Percentiles rank a stretch among this genome's conserved stretches.
Evolutionary conservation across 2,113 vertebrate genomes (phyloP).

Genomic region (Oreamnos americanus): DNA sequence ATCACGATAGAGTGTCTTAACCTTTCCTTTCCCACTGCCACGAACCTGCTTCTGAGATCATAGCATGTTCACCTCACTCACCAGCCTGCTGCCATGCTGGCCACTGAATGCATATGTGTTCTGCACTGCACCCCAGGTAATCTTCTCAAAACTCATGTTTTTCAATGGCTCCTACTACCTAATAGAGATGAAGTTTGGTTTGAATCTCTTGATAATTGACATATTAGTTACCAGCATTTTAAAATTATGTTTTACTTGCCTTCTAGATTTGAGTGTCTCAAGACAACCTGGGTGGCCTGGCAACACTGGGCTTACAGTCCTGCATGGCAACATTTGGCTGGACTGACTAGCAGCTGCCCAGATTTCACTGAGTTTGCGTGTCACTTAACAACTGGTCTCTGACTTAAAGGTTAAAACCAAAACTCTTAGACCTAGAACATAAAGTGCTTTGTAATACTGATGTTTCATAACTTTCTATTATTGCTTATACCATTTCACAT

Average conservation of each 20-base stretch:
- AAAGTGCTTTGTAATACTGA: too few relatives aligned
- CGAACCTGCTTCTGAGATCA: background rate
- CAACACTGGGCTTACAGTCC: background rate
- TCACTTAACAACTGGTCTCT: background rate
- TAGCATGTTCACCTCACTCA: background rate
- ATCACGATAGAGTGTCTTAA: too few relatives aligned
- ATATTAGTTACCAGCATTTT: background rate
- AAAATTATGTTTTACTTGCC: background rate
- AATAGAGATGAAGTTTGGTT: background rate
- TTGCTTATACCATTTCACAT: background rate
- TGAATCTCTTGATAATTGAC: background rate
- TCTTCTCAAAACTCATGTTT: background rate
- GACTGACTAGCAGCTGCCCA: background rate
- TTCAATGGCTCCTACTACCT: background rate
- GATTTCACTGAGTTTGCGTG: background rate
- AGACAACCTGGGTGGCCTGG: background rate
- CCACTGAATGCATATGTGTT: background rate
- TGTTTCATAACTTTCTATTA: background rate
- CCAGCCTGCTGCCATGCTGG: background rate
- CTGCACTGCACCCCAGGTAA: background rate
- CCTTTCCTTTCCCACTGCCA: background rate
- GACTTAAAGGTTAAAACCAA: background rate
- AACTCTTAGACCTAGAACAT: background rate
- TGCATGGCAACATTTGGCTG: background rate
- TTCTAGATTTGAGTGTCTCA: background rate